Percentiles rank a stretch among this genome's conserved stretches.
Conservation (phyloP, 2,888 invertebrate species). For the Eurytoma californica region DNA sequence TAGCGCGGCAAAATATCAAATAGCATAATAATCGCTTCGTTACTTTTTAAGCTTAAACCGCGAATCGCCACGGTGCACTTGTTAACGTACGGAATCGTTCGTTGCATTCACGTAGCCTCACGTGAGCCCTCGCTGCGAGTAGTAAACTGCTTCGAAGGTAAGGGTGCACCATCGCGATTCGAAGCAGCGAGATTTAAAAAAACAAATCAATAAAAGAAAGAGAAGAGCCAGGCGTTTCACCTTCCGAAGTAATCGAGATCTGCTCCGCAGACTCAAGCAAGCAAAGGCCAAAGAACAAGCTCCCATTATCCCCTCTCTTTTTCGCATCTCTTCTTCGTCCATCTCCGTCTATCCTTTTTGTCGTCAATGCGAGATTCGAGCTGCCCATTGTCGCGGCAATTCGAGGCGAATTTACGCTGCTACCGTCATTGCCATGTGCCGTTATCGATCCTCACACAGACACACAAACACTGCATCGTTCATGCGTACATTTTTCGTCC, state of each 20-base stretch:
- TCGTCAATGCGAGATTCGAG: too few species aligned
- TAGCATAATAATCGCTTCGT: not conserved
- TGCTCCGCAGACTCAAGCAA: not conserved
- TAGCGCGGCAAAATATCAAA: not conserved
- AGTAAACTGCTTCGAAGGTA: not conserved
- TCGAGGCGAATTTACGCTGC: slow-evolving; percentile 18
- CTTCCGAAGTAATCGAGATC: slow-evolving; percentile 48
- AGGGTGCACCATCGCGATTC: not conserved
- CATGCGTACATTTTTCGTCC: slow-evolving; percentile 3
- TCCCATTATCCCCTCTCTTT: not conserved
- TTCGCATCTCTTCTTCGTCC: slow-evolving; percentile 1
- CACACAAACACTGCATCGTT: slow-evolving; percentile 13
- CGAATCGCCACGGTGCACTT: not conserved
- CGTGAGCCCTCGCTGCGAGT: not conserved
- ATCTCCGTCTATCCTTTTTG: not conserved
- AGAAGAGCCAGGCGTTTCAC: not conserved
- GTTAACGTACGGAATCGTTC: not conserved
- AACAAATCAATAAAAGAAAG: not conserved
- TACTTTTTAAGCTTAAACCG: not conserved
- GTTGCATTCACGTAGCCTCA: not conserved
- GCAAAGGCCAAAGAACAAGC: slow-evolving; percentile 50
- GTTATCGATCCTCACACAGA: not conserved
- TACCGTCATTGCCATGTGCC: slow-evolving; percentile 29
- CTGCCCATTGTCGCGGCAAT: too few species aligned
- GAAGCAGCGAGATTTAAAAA: not conserved